Percentiles rank a stretch among this genome's conserved stretches.
These are phyloP conservation scores for Pachypeltis micranthus DNA, from an alignment of 1,140 invertebrate species.

Conservation along the genomic window DNA sequence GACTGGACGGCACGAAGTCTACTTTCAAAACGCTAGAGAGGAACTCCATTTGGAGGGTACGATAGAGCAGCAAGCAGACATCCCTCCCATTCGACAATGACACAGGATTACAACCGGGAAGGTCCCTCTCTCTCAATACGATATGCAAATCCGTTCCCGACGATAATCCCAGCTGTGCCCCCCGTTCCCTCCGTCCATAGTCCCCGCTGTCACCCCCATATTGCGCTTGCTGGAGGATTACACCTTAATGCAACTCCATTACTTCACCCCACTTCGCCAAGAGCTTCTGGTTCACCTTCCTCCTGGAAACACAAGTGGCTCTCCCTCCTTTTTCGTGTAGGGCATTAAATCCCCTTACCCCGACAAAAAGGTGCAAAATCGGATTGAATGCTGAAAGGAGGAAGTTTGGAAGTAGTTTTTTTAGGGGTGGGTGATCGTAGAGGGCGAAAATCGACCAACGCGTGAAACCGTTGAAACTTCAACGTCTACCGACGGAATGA, in stretches of 20 bases:
- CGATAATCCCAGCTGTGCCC: not conserved
- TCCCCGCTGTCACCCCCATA: no score
- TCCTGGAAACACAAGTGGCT: not conserved
- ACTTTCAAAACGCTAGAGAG: not conserved
- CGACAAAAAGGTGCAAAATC: not conserved
- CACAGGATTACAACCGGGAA: slow-evolving; percentile 6
- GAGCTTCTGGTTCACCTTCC: slow-evolving; percentile 1
- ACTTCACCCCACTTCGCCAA: not conserved
- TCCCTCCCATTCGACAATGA: slow-evolving; percentile 8
- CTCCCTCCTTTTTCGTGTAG: not conserved
- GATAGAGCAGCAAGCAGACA: not conserved
- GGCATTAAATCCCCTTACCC: not conserved
- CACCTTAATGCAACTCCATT: slow-evolving; percentile 9
- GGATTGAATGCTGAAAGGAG: not conserved
- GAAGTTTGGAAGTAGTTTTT: no score
- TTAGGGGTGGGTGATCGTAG: no score
- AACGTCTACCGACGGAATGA: no score
- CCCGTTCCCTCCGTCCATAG: not conserved
- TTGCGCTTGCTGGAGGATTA: slow-evolving; percentile 2
- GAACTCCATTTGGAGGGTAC: not conserved
- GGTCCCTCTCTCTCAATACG: slow-evolving; percentile 9
- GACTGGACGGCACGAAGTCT: no score
- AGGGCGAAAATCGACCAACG: no score
- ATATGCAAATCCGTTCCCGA: slow-evolving; percentile 6
- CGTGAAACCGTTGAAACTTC: no score